phyloP scores from a whole-genome alignment of 2,888 invertebrate species.

The Tenodera sinensis region DNA sequence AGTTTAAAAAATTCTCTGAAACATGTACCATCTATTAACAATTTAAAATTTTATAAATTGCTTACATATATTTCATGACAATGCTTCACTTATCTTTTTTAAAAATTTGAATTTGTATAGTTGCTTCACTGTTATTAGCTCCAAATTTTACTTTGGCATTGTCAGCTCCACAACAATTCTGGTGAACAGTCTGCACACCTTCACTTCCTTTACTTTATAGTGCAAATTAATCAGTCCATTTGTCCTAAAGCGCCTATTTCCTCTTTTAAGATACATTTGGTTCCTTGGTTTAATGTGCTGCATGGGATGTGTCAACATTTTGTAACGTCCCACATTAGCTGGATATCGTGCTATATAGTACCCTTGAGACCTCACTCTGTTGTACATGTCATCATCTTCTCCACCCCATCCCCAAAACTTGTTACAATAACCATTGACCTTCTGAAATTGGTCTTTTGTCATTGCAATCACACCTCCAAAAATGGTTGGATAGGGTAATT shows the following conservation, averaged over 20 bases:
- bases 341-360: conserved; percentile 91
- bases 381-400: conserved; percentile 95
- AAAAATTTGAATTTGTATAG: too few species aligned
- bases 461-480: conserved; percentile 96
- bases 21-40: too few species aligned
- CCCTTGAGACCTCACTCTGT: conserved; percentile 65
- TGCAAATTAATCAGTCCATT: conserved; percentile 85
- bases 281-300: conserved; percentile 87
- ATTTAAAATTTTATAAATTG: too few species aligned
- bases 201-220: conserved; percentile 67
- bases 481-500: conserved; percentile 86
- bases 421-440: conserved; percentile 90
- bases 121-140: too few species aligned
- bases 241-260: conserved; percentile 74
- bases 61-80: too few species aligned
- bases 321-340: conserved; percentile 87
- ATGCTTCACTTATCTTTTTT: too few species aligned
- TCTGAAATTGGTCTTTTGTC: conserved; percentile 76
- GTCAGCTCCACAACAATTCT: conserved; percentile 76
- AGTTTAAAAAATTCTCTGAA: too few species aligned
- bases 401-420: conserved; percentile 98
- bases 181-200: conserved; percentile 72
- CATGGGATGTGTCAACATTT: conserved; percentile 90
- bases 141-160: conserved; percentile 50
- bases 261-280: conserved; percentile 79